Evolutionary conservation across 2,797 vertebrate genomes (phyloP), one percentile per base, ranked within the genome.

Genomic region (Thalassophryne amazonica): DNA sequence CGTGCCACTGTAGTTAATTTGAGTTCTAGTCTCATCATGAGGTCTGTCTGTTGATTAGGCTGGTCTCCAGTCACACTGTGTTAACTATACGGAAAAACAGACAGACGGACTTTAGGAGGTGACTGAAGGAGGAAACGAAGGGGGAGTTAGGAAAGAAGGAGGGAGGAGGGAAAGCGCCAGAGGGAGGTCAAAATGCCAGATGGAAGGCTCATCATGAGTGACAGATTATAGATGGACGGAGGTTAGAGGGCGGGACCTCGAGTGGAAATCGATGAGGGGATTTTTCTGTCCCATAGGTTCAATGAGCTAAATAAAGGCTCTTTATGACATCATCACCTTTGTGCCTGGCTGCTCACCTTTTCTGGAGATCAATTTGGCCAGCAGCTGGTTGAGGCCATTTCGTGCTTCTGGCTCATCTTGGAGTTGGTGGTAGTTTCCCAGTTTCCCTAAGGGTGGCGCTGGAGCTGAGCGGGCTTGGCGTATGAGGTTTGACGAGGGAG

Each of bases 291-390:
- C n/a, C n/a, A n/a, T n/a, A n/a, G n/a, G 46, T 40, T 39, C 35
- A 14, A 22, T 47, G 23, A 51, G 24, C 31, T 6, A n/a, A n/a
- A n/a, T n/a, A n/a, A n/a, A n/a, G n/a, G n/a, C n/a, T n/a, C n/a
- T n/a, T n/a, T n/a, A n/a, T 35, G 14, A 4, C 17, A 16, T 9
- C 2, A 4, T 12, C 31, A 15, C 10, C 4, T 11, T 7, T 29
- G n/a, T 7, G 1, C 15, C 11, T 2, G 2, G 12, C 27, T 2
- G 2, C 61, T 53, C 64, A 89, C 90, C 82, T 85, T 85, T 89
- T 49, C 81, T 84, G 13, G 80, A 78, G 27, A 91, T 36, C 35
- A 90, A 73, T 69, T 67, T 78, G 61, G 77, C 80, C 69, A 91
- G 79, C 2, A 90, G 70, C 60, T 86, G 83, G 35, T 33, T 86